Evolutionary conservation across 2,797 vertebrate genomes (phyloP).

Genomic region (Potorous gilbertii): DNA sequence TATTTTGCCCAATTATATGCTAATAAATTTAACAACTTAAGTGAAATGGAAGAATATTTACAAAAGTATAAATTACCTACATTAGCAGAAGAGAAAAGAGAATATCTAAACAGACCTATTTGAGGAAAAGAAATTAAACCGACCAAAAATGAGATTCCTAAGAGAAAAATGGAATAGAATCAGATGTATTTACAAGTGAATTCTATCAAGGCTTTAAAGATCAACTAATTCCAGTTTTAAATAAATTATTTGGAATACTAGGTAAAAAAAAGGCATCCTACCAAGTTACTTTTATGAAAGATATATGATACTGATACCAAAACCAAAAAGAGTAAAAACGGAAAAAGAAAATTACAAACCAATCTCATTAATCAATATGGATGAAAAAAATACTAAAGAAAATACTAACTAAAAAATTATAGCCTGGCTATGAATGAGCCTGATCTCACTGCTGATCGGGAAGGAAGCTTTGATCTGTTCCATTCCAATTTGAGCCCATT

Average conservation of each 20-base stretch:
- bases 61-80: background rate
- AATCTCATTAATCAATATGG: background rate
- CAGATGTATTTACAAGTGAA: background rate
- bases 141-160: background rate
- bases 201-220: background rate
- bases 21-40: background rate
- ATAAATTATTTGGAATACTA: no score
- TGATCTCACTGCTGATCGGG: no score
- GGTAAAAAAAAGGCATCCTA: no score
- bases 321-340: background rate
- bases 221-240: background rate
- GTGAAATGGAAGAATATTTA: background rate
- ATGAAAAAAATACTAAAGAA: background rate
- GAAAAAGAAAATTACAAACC: background rate
- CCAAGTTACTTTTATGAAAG: background rate
- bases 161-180: background rate
- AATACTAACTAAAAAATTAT: no score
- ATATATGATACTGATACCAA: background rate
- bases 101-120: background rate
- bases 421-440: no score
- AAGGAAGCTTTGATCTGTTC: background rate
- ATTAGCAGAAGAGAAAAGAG: background rate
- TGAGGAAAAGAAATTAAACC: background rate
- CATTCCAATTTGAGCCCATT: background rate
- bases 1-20: background rate